Base-by-base conservation (phyloP, 2,888 invertebrate genomes). In the Xestia sexstrigata region DNA sequence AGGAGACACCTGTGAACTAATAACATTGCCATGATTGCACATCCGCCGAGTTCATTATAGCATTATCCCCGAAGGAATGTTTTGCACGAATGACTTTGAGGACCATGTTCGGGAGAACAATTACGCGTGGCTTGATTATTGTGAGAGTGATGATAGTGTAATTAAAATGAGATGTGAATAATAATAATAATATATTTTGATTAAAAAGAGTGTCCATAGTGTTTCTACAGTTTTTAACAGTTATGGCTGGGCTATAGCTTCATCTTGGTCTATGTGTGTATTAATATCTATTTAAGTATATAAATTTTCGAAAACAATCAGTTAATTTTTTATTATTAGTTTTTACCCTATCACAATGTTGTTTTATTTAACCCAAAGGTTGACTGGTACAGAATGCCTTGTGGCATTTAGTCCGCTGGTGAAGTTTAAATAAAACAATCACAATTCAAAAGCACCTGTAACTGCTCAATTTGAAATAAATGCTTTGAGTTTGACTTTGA, bases 51-150 rank as follows among this genome's bases (percentile, higher is more conserved):
- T 78, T 75, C 74, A 78, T 78, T 78, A 82, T 74, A 68, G 67
- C 67, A 74, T 68, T 78, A 82, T 70, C 52, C 74, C 49, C 70
- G n/a, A 82, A 68, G 78, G 74, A 26, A 78, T 63, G 67, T 58
- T 81, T 67, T 68, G 45, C 52, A 30, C 77, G 74, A 82, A 82
- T 82, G 74, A 82, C 74, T 82, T 45, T 72, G 62, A 78, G 47
- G 47, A 49, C 42, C 69, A 60, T 68, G 30, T 63, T 78, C 63
- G 42, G 74, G 74, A 13, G 55, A 49, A 66, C 69, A 72, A 77
- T 81, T 81, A 70, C 72, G 52, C 70, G 70, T 70, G 26, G 30
- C 70, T 74, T 78, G 47, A 82, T 82, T 82, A 78, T 74, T 67
- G 47, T 60, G 60, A 63, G n/a, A 81, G 13, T 72, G n/a, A 73